Evolutionary conservation across 2,888 invertebrate genomes (phyloP), one percentile per base, ranked within the genome.

Genomic region (Leptura quadrifasciata): DNA sequence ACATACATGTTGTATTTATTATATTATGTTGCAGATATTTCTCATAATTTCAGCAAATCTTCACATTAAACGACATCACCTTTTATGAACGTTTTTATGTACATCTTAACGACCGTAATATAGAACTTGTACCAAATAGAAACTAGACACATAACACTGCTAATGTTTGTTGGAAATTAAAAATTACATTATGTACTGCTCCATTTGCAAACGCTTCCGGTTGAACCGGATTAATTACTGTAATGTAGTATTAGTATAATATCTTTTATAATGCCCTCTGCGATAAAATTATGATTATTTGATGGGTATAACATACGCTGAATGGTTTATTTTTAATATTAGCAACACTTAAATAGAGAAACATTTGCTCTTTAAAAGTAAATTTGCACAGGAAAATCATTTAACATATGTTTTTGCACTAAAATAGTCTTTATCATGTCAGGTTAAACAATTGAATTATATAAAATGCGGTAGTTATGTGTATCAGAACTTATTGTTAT

Each of bases 161-260:
- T 47, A 47, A 47, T 61, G 31, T 31, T 27, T 17, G 47, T 64
- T 47, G 20, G 39, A 39, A 12, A 17, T 64, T 20, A 20, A 18
- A 64, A 35, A 64, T 31, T 31, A 27, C 64, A 47, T 47, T 64
- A 18, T 20, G 20, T 21, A 12, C 20, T 4, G 9, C 18, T 21
- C 52, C 17, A 52, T 47, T 24, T 9, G 65, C 24, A 24, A 39
- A 21, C 24, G 24, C 65, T 65, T 65, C 65, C 65, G 52, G 65
- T 47, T 54, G 54, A n/a, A 54, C 54, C 10, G 65, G 65, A 65
- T 65, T 65, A 47, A 65, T 65, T 65, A 47, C 47, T n/a, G 35
- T 24, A n/a, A 10, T 24, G 20, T 17, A 65, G 5, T 52, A 31
- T 61, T 61, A 31, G 9, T 61, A 61, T 27, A n/a, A 58, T 17